Evolutionary conservation across 2,797 vertebrate species (phyloP), one percentile per base, ranked within the genome.

Genomic region (Parambassis ranga): DNA sequence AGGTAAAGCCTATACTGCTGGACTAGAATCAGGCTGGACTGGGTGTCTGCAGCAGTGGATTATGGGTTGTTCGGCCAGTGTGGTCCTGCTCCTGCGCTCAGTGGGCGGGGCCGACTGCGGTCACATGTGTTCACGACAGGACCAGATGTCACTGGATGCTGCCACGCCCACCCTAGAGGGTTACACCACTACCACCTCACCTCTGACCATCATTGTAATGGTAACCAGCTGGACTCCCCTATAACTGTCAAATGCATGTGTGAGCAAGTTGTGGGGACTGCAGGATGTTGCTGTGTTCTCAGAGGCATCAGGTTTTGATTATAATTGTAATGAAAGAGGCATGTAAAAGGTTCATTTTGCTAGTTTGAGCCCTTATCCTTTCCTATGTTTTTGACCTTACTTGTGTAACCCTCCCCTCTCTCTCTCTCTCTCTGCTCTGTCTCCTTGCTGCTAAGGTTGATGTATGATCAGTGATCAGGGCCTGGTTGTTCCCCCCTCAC

Each of bases 61-160:
- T 85, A 99, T 99, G 97, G 97, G 97, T 80, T 99, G 96, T 89
- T 93, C 95, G 46, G 94, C 94, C 92, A 99, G 96, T 71, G 94
- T 95, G 90, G 94, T 97, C 89, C 92, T 98, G 81, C 94, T 98
- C 42, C 92, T 98, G 57, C 95, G 94, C 62, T 94, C 95, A 46
- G 94, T 97, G 91, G 94, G 96, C 82, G 95, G 95, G 87, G 94
- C 94, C 75, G 95, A 95, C 92, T 97, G 95, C 87, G 92, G 93
- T 71, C 94, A 95, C 90, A 95, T 96, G 90, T 96, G 95, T 85
- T 92, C 93, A 36, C 87, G 93, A 77, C 94, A 90, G 84, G 94
- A 97, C 89, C 95, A 93, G 90, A 90, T 93, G 75, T 95, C 95
- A 86, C 72, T 93, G 82, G 96, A 98, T 86, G 84, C 93, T 71